Conservation (phyloP, 1,140 invertebrate genomes). For the Brachionus paranguensis region DNA sequence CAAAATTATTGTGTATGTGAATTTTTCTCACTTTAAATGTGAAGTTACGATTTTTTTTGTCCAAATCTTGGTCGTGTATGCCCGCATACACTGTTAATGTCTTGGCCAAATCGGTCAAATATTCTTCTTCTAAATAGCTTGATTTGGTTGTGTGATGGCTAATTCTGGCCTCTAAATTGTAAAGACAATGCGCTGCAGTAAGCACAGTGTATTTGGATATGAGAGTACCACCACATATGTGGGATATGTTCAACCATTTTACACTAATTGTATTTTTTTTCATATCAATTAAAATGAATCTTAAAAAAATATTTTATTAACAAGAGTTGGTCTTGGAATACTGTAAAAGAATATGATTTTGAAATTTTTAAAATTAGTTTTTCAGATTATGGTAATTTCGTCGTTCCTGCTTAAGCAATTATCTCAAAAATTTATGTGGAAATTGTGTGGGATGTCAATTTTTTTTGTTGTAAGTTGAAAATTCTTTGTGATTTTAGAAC, state of each 20-base stretch:
- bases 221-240: constrained; percentile 17
- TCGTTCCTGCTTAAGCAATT: too few species aligned
- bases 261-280: not conserved
- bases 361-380: too few species aligned
- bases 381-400: too few species aligned
- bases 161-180: not conserved
- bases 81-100: not conserved
- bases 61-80: not conserved
- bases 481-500: too few species aligned
- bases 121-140: not conserved
- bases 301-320: too few species aligned
- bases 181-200: constrained; percentile 22
- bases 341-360: too few species aligned
- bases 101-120: not conserved
- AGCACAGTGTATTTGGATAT: constrained; percentile 2
- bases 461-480: too few species aligned
- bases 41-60: not conserved
- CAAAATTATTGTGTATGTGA: not conserved
- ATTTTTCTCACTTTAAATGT: not conserved
- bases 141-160: not conserved
- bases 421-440: too few species aligned
- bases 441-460: too few species aligned
- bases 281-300: not conserved
- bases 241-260: constrained; percentile 7
- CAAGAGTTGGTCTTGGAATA: too few species aligned